Evolutionary conservation across 92 coral and sea anemone genomes (phyloP).

Genomic region (Epizoanthus rinbou): DNA sequence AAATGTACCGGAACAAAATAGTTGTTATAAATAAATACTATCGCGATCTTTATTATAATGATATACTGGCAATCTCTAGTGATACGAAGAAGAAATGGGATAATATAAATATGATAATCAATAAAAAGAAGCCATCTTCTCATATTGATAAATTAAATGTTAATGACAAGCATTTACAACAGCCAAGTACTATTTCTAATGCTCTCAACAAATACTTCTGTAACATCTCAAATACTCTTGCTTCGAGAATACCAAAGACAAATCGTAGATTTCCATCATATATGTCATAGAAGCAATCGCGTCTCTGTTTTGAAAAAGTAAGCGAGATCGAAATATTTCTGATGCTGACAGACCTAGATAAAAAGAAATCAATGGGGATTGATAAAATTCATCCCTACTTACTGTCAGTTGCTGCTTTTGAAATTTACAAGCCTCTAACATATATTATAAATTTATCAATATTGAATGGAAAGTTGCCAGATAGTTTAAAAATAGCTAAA

Average conservation of each 20-base stretch:
- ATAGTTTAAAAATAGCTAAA: slow-evolving; percentile 45
- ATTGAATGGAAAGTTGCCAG: slow-evolving; percentile 25
- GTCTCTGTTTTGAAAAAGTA: slow-evolving; percentile 30
- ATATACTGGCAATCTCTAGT: slow-evolving; percentile 32
- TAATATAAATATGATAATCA: slow-evolving; percentile 36
- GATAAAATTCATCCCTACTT: slow-evolving; percentile 43
- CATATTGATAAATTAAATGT: slow-evolving; percentile 30
- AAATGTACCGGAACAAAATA: slow-evolving; percentile 38
- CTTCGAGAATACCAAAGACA: not conserved
- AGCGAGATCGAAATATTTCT: slow-evolving; percentile 41
- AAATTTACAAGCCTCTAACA: slow-evolving; percentile 44
- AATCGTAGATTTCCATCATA: slow-evolving; percentile 10
- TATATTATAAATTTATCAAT: slow-evolving; percentile 35
- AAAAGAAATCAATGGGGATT: slow-evolving; percentile 34
- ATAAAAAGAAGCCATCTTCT: slow-evolving; percentile 45
- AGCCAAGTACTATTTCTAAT: slow-evolving; percentile 30
- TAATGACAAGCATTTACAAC: slow-evolving; percentile 32
- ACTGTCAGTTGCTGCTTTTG: slow-evolving; percentile 36
- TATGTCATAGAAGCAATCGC: not conserved
- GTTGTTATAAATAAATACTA: slow-evolving; percentile 29
- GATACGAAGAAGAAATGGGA: slow-evolving; percentile 22
- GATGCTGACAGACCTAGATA: slow-evolving; percentile 31
- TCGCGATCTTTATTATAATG: slow-evolving; percentile 47
- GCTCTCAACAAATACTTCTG: slow-evolving; percentile 40
- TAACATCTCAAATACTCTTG: slow-evolving; percentile 26